These are phyloP conservation scores for Pipistrellus nathusii DNA, from an alignment of 2,797 vertebrate species.

Conservation along the genomic window DNA sequence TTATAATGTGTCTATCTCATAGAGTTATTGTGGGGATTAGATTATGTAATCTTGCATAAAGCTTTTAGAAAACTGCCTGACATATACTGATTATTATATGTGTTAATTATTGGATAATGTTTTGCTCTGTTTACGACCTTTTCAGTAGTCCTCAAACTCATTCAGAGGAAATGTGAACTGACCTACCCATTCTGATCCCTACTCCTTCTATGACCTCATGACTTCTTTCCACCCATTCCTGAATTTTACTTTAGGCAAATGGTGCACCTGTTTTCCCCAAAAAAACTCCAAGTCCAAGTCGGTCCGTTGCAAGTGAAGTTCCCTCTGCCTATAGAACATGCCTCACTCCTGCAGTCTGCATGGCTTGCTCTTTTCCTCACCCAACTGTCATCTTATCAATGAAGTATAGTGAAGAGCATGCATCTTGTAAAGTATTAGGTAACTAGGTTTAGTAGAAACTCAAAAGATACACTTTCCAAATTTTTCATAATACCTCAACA, in stretches of 20 bases:
- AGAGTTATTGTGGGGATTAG: neutral
- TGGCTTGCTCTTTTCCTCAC: neutral
- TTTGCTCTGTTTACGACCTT: neutral
- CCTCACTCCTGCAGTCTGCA: neutral
- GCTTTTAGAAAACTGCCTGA: neutral
- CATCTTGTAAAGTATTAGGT: neutral
- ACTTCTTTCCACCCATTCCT: neutral
- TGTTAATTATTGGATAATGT: neutral
- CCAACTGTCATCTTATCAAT: slow-evolving; percentile 3
- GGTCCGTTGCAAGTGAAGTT: neutral
- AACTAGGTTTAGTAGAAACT: slow-evolving; percentile 69
- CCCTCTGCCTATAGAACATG: neutral
- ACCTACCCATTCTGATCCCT: neutral
- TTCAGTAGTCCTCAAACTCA: neutral
- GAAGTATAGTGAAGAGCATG: neutral
- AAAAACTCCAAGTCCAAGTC: neutral
- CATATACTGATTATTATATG: neutral
- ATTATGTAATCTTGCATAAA: neutral
- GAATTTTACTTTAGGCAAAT: neutral
- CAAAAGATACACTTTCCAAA: slow-evolving; percentile 64
- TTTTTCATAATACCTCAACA: slow-evolving; percentile 57
- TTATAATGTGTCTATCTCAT: neutral
- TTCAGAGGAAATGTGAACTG: neutral
- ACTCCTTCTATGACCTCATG: neutral
- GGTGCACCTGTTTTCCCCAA: neutral